A percentile compares a stretch with the other conserved stretches of the same genome.
These are phyloP conservation scores for Poecilia wingei DNA, from an alignment of 2,797 vertebrate genomes.

Conservation along the genomic window DNA sequence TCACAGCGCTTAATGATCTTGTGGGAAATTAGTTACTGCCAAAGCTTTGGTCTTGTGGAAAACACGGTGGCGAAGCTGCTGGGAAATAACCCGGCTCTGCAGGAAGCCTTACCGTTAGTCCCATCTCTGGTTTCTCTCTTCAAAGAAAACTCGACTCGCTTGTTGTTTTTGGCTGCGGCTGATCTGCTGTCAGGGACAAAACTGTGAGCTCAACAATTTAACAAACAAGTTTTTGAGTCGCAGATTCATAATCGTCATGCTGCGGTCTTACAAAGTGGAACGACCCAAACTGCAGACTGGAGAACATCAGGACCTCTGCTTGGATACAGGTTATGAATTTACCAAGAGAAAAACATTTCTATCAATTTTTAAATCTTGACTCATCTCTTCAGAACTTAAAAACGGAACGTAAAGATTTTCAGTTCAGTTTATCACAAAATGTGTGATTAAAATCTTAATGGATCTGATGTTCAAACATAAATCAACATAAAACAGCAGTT, in stretches of 20 bases:
- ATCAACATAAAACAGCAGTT: no score
- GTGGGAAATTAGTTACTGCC: conserved; percentile 32
- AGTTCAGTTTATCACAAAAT: background rate
- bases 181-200: conserved; percentile 24
- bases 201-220: conserved; percentile 27
- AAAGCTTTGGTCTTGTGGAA: conserved; percentile 27
- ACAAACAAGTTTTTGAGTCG: conserved; percentile 51
- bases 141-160: conserved; percentile 24
- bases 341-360: background rate
- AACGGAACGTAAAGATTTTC: background rate
- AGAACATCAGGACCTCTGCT: background rate
- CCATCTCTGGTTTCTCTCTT: conserved; percentile 38
- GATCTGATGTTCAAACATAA: no score
- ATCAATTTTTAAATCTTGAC: background rate
- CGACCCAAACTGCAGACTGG: background rate
- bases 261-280: background rate
- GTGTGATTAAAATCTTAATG: no score
- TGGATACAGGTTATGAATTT: background rate
- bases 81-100: conserved; percentile 28
- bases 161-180: conserved; percentile 30
- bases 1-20: conserved; percentile 35
- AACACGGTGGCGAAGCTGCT: background rate
- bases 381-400: background rate
- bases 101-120: conserved; percentile 18
- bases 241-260: conserved; percentile 18